A percentile compares a stretch with the other conserved stretches of the same genome.
Conservation (phyloP, 2,113 vertebrate genomes). For the Gambusia holbrooki region DNA sequence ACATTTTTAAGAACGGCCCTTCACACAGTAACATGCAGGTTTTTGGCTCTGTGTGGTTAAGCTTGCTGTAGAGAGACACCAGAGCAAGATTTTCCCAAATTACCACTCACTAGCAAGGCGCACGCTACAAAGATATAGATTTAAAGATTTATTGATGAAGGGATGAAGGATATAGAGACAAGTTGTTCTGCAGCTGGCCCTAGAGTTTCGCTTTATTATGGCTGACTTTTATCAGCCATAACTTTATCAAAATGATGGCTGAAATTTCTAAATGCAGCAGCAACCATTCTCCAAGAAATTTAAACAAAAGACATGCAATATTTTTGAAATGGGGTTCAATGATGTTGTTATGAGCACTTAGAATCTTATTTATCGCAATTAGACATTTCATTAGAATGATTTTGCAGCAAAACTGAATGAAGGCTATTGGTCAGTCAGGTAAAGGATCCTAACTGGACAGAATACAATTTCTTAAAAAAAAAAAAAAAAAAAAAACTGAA, state of each 20-base stretch:
- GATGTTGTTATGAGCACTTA: too few species aligned
- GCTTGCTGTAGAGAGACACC: not conserved
- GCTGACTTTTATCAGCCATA: too few species aligned
- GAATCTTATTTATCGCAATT: not conserved
- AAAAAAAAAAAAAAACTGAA: too few species aligned
- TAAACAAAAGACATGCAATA: not conserved
- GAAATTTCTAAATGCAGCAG: not conserved
- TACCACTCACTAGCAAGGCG: too few species aligned
- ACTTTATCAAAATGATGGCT: not conserved
- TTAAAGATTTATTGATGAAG: too few species aligned
- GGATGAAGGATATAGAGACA: too few species aligned
- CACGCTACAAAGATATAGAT: too few species aligned
- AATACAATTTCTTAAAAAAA: too few species aligned
- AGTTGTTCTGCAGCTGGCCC: not conserved
- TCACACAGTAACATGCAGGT: not conserved
- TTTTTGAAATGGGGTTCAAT: not conserved
- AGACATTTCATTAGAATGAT: not conserved
- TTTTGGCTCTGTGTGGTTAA: not conserved
- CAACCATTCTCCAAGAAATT: not conserved
- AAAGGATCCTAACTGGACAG: too few species aligned
- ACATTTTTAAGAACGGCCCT: too few species aligned
- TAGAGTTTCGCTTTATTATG: not conserved
- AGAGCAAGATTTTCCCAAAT: too few species aligned
- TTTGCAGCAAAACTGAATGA: not conserved
- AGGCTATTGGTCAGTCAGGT: too few species aligned